Evolutionary conservation across 1,140 invertebrate genomes (phyloP).

Genomic region (Pachyrhynchus sulphureomaculatus): DNA sequence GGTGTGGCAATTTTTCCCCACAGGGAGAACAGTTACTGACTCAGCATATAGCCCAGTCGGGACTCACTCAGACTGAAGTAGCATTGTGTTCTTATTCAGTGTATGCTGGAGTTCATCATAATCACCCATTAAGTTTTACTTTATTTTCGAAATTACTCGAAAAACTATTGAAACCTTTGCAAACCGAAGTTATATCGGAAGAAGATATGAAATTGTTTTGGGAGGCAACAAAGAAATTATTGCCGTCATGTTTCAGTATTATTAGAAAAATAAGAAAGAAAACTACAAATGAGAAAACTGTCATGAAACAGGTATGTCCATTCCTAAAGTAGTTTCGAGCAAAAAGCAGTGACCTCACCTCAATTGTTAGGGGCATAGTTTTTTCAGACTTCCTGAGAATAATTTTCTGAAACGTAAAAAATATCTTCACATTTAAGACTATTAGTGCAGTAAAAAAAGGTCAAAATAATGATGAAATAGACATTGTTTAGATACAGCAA

Average conservation of each 20-base stretch:
- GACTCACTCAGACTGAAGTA: constrained; percentile 68
- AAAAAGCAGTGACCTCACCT: too few species aligned
- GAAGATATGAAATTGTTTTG: constrained; percentile 78
- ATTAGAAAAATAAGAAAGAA: constrained; percentile 74
- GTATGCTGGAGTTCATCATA: constrained; percentile 70
- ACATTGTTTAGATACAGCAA: too few species aligned
- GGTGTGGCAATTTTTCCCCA: constrained; percentile 80
- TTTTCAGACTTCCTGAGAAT: too few species aligned
- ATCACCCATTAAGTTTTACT: constrained; percentile 73
- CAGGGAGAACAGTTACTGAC: constrained; percentile 81
- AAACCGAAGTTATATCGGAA: constrained; percentile 60
- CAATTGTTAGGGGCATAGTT: too few species aligned
- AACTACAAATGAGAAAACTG: constrained; percentile 65
- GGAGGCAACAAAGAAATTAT: constrained; percentile 71
- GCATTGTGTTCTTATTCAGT: constrained; percentile 74
- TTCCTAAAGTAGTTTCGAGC: too few species aligned
- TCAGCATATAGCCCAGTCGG: constrained; percentile 91
- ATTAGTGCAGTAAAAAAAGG: too few species aligned
- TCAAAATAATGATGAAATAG: too few species aligned
- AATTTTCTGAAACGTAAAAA: too few species aligned
- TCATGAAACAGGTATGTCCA: constrained; percentile 60
- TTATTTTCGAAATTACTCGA: constrained; percentile 69
- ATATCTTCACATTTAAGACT: too few species aligned
- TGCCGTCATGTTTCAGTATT: constrained; percentile 73
- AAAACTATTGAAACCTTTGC: constrained; percentile 65